Percentiles rank a stretch among this genome's conserved stretches.
These are phyloP conservation scores for Cosmorhoe ocellata DNA, from an alignment of 2,888 invertebrate species.

Conservation along the genomic window DNA sequence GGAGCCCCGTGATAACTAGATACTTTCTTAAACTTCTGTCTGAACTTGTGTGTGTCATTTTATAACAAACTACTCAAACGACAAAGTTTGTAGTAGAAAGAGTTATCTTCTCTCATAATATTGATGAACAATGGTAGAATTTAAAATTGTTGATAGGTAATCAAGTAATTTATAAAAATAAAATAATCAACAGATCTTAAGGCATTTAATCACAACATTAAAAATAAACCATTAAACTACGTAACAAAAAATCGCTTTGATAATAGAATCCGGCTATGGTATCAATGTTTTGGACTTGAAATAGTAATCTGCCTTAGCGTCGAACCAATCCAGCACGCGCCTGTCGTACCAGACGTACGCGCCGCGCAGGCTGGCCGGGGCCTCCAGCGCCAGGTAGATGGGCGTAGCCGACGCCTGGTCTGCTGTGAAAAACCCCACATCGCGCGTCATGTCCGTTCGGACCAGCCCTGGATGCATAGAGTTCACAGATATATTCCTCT, in stretches of 20 bases:
- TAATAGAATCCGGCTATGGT: no score
- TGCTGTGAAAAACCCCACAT: slow-evolving; percentile 79
- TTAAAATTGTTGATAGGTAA: no score
- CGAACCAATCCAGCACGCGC: slow-evolving; percentile 81
- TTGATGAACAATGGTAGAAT: no score
- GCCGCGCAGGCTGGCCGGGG: slow-evolving; percentile 81
- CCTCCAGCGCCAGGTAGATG: slow-evolving; percentile 76
- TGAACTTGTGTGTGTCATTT: no score
- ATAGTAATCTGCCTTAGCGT: slow-evolving; percentile 55
- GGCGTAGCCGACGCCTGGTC: slow-evolving; percentile 83
- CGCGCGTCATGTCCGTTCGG: slow-evolving; percentile 88
- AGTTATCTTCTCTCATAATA: no score
- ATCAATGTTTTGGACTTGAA: slow-evolving; percentile 48
- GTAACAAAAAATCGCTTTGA: no score
- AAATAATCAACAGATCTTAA: no score
- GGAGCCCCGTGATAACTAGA: background rate
- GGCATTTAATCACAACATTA: no score
- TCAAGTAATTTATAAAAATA: no score
- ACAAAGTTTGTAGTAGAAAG: no score
- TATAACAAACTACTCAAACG: no score
- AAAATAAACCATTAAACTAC: no score
- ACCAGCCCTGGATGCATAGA: slow-evolving; percentile 89
- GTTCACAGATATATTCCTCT: slow-evolving; percentile 83
- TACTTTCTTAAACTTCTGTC: background rate
- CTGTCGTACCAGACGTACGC: slow-evolving; percentile 85